Evolutionary conservation across 2,888 invertebrate genomes (phyloP).

Genomic region (Tachina grossa): DNA sequence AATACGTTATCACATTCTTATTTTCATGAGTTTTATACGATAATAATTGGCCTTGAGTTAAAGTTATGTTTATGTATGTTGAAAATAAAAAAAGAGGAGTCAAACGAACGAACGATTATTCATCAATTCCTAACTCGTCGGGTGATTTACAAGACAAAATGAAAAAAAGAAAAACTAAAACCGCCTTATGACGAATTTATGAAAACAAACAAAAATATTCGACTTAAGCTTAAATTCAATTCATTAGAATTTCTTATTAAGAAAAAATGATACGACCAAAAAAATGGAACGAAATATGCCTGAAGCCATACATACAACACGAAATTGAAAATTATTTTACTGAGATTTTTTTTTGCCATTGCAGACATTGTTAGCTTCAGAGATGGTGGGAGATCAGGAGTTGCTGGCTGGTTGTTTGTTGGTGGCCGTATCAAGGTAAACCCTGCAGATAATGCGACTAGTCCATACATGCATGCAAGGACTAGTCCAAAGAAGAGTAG

Average conservation of each 20-base stretch:
- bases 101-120: not conserved
- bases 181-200: not conserved
- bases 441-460: too few relatives aligned
- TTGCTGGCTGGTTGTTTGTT: slow-evolving; percentile 2
- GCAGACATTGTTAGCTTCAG: slow-evolving; percentile 8
- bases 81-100: not conserved
- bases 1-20: slow-evolving; percentile 79
- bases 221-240: slow-evolving; percentile 49
- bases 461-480: too few relatives aligned
- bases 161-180: too few relatives aligned
- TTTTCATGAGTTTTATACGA: slow-evolving; percentile 79
- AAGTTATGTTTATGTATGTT: slow-evolving; percentile 1
- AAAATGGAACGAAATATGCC: slow-evolving; percentile 7
- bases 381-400: not conserved
- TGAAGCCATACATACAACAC: slow-evolving; percentile 48
- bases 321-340: slow-evolving; percentile 4
- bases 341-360: slow-evolving; percentile 24
- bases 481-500: too few relatives aligned
- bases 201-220: slow-evolving; percentile 42
- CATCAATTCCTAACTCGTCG: slow-evolving; percentile 49
- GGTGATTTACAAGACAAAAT: slow-evolving; percentile 29
- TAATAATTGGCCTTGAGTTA: slow-evolving; percentile 67
- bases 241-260: slow-evolving; percentile 40
- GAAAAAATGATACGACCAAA: slow-evolving; percentile 26
- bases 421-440: not conserved